Base-by-base conservation (phyloP, 2,888 invertebrate genomes). In the Eupithecia insigniata region DNA sequence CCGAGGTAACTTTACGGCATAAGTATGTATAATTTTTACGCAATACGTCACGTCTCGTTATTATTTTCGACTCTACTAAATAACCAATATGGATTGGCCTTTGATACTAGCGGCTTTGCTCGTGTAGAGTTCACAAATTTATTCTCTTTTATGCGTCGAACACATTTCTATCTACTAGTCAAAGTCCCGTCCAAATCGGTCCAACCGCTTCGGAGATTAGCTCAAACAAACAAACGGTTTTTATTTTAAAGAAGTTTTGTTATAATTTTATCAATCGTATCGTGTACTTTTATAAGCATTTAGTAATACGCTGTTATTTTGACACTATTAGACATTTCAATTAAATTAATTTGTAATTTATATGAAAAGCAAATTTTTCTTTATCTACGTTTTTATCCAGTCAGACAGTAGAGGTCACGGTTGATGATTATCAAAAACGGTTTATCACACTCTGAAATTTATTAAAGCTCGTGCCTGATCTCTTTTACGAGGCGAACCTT, bases 401-500 rank as follows among this genome's bases (percentile, higher is more conserved):
- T 55, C 14, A 22, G 26, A 14, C 55, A 1, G 55, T 26, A 7
- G 3, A 28, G 18, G 28, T 30, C 60, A 18, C 58, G 7, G 30
- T 60, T 60, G 60, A 46, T 66, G 55, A 58, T 67, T 22, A 58
- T 34, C n/a, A 55, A 51, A 43, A 32, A 18, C 14, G 39, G 58
- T 70, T 73, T 76, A 78, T 75, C 70, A 69, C 71, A 71, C 65
- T 74, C 71, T 73, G 46, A 75, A 74, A 76, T 74, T 73, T 74
- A 75, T 72, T 62, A 66, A 73, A 78, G 74, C 76, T 76, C 69
- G 69, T 73, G 71, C 36, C 30, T 58, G 58, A 76, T 78, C 74
- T 76, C 65, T 72, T 78, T 78, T 76, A 76, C 71, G 72, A 66
- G 67, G 70, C 67, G 69, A 70, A 73, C 69, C 69, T 60, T 58